Evolutionary conservation across 2,797 vertebrate species (phyloP).

Genomic region (Oryzias sinensis): DNA sequence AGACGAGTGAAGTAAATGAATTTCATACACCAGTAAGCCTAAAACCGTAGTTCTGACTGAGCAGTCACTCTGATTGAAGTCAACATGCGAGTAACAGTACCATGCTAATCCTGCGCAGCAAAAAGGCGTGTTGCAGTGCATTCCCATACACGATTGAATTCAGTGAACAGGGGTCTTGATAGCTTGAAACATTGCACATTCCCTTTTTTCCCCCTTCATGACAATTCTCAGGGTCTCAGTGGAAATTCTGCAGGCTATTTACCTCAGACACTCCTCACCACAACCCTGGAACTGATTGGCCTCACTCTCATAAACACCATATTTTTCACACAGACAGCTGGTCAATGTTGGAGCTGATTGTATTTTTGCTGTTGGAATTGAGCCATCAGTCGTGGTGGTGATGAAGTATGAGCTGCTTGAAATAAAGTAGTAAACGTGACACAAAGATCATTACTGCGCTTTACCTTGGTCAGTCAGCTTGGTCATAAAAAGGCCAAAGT

Average conservation of each 20-base stretch:
- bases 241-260: conserved; percentile 30
- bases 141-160: conserved; percentile 35
- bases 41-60: conserved; percentile 64
- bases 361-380: conserved; percentile 66
- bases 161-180: conserved; percentile 27
- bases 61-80: conserved; percentile 58
- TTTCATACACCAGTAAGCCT: conserved; percentile 74
- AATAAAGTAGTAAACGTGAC: conserved; percentile 64
- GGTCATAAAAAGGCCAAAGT: conserved; percentile 53
- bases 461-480: conserved; percentile 43
- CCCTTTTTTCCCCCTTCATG: not conserved
- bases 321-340: conserved; percentile 71
- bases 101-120: conserved; percentile 51
- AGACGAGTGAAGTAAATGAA: conserved; percentile 72
- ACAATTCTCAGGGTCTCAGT: conserved; percentile 14
- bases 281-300: conserved; percentile 40
- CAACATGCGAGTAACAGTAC: conserved; percentile 56
- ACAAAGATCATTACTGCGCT: conserved; percentile 59
- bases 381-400: conserved; percentile 52
- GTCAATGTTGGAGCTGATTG: conserved; percentile 67
- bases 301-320: conserved; percentile 56
- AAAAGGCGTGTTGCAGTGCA: conserved; percentile 23
- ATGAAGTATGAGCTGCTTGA: conserved; percentile 62
- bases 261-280: conserved; percentile 30
- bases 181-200: conserved; percentile 20